phyloP scores from a whole-genome alignment of 1,140 invertebrate genomes.

The Helicoverpa zea region DNA sequence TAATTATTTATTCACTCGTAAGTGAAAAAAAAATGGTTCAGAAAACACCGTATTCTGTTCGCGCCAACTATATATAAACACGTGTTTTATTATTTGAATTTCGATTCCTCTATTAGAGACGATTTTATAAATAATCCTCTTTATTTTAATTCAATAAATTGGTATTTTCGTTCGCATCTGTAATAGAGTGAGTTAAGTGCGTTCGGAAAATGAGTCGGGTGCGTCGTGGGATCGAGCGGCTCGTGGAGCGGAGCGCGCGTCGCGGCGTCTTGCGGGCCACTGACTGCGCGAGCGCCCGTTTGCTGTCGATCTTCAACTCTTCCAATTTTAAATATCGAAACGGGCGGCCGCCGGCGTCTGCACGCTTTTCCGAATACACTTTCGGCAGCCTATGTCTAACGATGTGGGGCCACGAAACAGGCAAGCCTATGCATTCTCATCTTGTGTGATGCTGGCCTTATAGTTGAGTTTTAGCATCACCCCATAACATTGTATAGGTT shows the following conservation, averaged over 20 bases:
- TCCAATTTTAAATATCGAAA: conserved; percentile 79
- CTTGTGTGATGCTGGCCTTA: conserved; percentile 18
- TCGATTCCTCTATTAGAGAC: conserved; percentile 62
- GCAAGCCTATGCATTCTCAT: background rate
- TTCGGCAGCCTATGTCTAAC: conserved; percentile 45
- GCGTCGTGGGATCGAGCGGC: conserved; percentile 61
- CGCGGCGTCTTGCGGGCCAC: conserved; percentile 79
- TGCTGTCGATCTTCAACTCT: conserved; percentile 67
- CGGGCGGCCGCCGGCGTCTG: conserved; percentile 49
- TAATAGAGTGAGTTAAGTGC: conserved; percentile 57
- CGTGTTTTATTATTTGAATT: conserved; percentile 78
- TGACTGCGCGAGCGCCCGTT: conserved; percentile 71
- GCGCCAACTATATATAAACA: conserved; percentile 80
- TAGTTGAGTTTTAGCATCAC: background rate
- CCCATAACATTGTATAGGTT: too few species aligned
- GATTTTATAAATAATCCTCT: conserved; percentile 53
- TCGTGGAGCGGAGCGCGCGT: conserved; percentile 74
- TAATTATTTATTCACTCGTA: conserved; percentile 76
- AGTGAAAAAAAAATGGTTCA: conserved; percentile 80
- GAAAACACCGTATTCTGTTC: conserved; percentile 73
- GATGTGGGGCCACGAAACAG: background rate
- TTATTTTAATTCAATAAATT: conserved; percentile 54
- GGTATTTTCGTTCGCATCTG: conserved; percentile 49
- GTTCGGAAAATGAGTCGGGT: conserved; percentile 71
- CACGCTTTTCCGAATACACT: conserved; percentile 69